These are phyloP conservation scores for Plagodis pulveraria DNA, from an alignment of 2,888 invertebrate species.

Conservation along the genomic window DNA sequence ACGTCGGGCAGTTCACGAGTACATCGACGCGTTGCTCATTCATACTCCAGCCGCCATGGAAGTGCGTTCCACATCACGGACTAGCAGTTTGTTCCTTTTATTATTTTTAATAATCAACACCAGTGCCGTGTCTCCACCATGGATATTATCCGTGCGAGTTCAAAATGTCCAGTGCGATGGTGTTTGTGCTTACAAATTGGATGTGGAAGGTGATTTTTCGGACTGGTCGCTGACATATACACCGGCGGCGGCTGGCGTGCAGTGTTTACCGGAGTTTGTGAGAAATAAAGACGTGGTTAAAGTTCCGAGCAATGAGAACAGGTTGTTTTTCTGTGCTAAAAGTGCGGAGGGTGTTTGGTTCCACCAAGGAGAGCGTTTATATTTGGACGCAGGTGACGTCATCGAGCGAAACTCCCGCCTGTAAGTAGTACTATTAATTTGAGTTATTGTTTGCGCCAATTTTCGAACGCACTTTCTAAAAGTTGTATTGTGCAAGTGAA, in stretches of 20 bases:
- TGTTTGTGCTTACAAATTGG: conserved; percentile 64
- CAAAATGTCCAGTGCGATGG: conserved; percentile 57
- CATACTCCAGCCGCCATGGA: conserved; percentile 55
- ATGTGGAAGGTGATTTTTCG: conserved; percentile 58
- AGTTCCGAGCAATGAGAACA: conserved; percentile 51
- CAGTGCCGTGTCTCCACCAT: conserved; percentile 66
- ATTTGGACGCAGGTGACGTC: conserved; percentile 78
- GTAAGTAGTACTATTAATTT: conserved; percentile 51
- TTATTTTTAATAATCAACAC: conserved; percentile 73
- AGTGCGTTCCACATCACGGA: conserved; percentile 62
- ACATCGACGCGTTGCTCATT: neutral
- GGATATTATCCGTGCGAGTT: conserved; percentile 72
- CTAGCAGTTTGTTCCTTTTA: conserved; percentile 74
- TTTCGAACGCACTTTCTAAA: conserved; percentile 13
- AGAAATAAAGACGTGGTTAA: conserved; percentile 50
- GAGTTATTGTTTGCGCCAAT: conserved; percentile 4
- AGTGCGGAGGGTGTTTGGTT: conserved; percentile 63
- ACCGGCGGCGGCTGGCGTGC: conserved; percentile 49
- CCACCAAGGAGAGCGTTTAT: conserved; percentile 69
- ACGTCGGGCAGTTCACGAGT: conserved; percentile 1
- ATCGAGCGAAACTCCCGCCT: conserved; percentile 48
- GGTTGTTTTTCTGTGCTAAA: conserved; percentile 70
- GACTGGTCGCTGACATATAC: conserved; percentile 70
- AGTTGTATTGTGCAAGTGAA: neutral
- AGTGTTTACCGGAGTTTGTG: conserved; percentile 50